These are phyloP conservation scores for Ophioderma brevispina DNA, from an alignment of 35 echinoderm and acorn worm genomes.

Conservation along the genomic window DNA sequence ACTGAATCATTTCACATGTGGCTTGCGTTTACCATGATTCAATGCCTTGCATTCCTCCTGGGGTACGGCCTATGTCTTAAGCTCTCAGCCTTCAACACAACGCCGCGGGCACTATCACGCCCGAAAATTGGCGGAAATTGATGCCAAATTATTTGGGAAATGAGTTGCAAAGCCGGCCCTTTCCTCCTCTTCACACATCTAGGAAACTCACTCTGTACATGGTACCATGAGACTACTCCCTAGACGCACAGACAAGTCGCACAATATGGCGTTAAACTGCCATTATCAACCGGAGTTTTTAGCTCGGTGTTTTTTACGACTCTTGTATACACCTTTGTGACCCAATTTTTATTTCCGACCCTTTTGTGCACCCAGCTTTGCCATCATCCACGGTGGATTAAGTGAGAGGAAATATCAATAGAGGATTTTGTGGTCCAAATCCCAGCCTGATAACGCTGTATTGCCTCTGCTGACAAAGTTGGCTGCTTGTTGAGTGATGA, in stretches of 20 bases:
- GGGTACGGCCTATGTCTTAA: neutral
- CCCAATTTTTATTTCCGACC: neutral
- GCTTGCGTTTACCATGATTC: neutral
- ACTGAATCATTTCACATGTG: neutral
- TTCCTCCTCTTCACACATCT: neutral
- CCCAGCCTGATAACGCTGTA: neutral
- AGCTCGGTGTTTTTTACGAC: neutral
- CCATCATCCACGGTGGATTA: neutral
- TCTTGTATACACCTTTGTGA: neutral
- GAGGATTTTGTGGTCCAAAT: neutral
- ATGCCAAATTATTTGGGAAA: conserved; percentile 5
- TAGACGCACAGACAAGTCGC: no score
- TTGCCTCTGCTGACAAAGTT: neutral
- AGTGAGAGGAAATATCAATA: neutral
- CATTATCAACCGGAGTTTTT: no score
- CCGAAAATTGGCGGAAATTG: conserved; percentile 9
- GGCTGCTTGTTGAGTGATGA: neutral
- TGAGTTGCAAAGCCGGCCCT: conserved; percentile 8
- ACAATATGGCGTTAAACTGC: no score
- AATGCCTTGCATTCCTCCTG: neutral
- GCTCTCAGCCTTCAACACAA: neutral
- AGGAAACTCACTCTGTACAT: neutral
- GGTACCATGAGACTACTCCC: neutral
- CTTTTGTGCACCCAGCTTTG: neutral
- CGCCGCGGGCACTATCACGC: neutral